Evolutionary conservation across 2,113 vertebrate species (phyloP).

Genomic region (Malurus melanocephalus): DNA sequence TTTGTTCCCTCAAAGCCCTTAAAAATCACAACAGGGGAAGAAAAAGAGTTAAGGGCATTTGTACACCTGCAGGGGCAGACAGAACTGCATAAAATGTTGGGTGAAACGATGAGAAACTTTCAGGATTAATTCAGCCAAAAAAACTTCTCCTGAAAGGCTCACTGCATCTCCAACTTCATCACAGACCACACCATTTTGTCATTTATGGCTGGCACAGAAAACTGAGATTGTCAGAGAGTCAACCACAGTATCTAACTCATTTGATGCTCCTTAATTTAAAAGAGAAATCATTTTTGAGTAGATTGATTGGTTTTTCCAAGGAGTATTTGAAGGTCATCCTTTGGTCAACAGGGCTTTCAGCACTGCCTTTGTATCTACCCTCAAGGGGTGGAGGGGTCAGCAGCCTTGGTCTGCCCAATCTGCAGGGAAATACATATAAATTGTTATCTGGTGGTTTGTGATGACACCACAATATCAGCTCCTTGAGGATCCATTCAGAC

Average conservation of each 20-base stretch:
- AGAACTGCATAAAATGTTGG: neutral
- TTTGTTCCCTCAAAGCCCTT: neutral
- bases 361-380: neutral
- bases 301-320: neutral
- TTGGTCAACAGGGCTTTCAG: fast-evolving
- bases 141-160: neutral
- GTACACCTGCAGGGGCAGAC: neutral
- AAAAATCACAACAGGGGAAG: neutral
- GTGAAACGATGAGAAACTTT: neutral
- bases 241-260: neutral
- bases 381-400: neutral
- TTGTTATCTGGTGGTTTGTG: neutral
- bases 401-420: neutral
- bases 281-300: neutral
- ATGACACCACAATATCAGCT: neutral
- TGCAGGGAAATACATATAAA: neutral
- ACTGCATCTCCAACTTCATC: neutral
- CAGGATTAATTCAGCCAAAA: neutral
- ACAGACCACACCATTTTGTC: neutral
- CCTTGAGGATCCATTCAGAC: neutral
- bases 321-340: neutral
- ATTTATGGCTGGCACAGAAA: fast-evolving
- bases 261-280: neutral
- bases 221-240: neutral
- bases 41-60: neutral